These are phyloP conservation scores for Tenualosa thibaudeaui DNA, from an alignment of 2,797 vertebrate genomes.

Conservation along the genomic window DNA sequence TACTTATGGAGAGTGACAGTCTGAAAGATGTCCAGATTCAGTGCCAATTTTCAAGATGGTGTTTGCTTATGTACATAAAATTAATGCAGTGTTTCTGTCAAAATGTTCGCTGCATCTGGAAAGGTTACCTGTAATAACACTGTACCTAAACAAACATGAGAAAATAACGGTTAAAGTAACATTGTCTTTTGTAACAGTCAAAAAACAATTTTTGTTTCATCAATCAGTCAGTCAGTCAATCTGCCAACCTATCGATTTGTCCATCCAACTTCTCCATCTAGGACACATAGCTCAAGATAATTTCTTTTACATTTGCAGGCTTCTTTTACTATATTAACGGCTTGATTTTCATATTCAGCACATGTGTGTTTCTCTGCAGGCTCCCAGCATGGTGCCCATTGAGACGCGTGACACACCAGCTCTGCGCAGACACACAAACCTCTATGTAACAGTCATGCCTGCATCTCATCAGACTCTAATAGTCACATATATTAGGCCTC, in stretches of 20 bases:
- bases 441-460: neutral
- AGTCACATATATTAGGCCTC: neutral
- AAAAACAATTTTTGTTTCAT: conserved; percentile 19
- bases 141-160: neutral
- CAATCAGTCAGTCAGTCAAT: neutral
- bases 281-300: neutral
- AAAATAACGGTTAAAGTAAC: neutral
- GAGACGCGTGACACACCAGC: neutral
- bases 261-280: neutral
- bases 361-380: neutral
- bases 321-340: neutral
- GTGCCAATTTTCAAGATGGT: neutral
- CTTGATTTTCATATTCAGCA: conserved; percentile 9
- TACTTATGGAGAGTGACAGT: neutral
- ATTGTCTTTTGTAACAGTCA: neutral
- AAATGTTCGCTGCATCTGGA: neutral
- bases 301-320: neutral
- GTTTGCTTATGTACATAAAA: conserved; percentile 9
- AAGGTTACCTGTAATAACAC: neutral
- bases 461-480: neutral
- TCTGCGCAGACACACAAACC: neutral
- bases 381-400: neutral
- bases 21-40: neutral
- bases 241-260: neutral
- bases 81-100: neutral